Base-by-base conservation (phyloP, 1,140 invertebrate genomes). In the Wiebesia pumilae region DNA sequence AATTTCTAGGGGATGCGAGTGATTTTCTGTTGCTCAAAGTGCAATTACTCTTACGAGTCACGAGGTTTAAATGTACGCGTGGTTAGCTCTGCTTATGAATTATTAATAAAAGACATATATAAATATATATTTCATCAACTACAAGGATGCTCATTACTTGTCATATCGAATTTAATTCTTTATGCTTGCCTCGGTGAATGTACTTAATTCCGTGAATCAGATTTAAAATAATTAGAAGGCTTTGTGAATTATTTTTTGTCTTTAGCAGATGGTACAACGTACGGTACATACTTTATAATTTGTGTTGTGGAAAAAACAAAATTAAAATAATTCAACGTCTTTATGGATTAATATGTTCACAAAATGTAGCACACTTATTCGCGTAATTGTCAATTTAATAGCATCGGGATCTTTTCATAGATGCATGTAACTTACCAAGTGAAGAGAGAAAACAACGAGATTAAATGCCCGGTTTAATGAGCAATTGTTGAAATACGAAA, bases 401-500 rank as follows among this genome's bases (percentile, higher is more conserved):
- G 38, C 0, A 75, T 43, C 71, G n/a, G 38, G 38, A 43, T 75
- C n/a, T 43, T 75, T 43, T 75, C 14, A 24, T 7, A 43, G 43
- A n/a, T 75, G 38, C 38, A 43, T 43, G 19, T 4, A 27, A 14
- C 69, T 73, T 24, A 40, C 9, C 16, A 40, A 30, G 38, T 16
- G 7, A 0, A 73, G 27, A 62, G 27, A 40, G 19, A 40, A 33
- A 38, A 40, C 1, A 73, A 21, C 69, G 38, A 40, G 40, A 75
- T 75, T 75, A 75, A 75, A 75, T n/a, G n/a, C 38, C 38, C 9
- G 7, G 4, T 43, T 75, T 71, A 43, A 43, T 43, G 38, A n/a
- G 21, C 71, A 40, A 65, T 81, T n/a, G 78, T 14, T 38, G 21
- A 35, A 81, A 58, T 3, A 81, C 65, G 43, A 78, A 78, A 78